Evolutionary conservation across 2,113 vertebrate species (phyloP), one percentile per base, ranked within the genome.

Genomic region (Campylorhamphus procurvoides): DNA sequence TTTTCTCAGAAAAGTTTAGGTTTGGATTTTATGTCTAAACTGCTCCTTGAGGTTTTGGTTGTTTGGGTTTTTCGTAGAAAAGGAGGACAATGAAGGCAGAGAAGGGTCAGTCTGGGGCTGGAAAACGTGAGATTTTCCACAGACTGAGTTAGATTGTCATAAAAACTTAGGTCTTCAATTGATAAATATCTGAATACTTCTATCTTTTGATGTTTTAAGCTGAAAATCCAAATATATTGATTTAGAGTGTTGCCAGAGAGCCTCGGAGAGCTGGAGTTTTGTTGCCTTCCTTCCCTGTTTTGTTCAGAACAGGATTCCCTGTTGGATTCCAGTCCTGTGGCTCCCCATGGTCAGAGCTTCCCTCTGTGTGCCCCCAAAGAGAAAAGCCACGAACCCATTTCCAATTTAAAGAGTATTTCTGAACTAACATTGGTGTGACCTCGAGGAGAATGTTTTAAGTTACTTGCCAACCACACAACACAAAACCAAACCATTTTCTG

Each of bases 381-480:
- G 56, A 49, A 59, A 90, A 93, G 10, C 19, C 49, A 12, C 7
- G 12, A 82, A 53, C 22, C 9, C 6, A 49, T 73, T 85, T 68
- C 49, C 87, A 64, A 14, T 3, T 55, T n/a, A 23, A 19, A 7
- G 4, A 15, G 0, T 22, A 64, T 58, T 71, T 77, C 46, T 73
- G 74, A 69, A 10, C 62, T 52, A 68, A 20, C 40, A 2, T 23
- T 27, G 10, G n/a, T 58, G 8, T 68, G 24, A 29, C 19, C 59
- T 53, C 86, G 62, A 0, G 40, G 22, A 76, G 67, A 73, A 58
- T 0, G 0, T 60, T 50, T 78, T 3, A 31, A 25, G 10, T 5
- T 1, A 17, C 49, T 77, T 73, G 18, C 23, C 2, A 5, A 42
- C 44, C 20, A 46, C 46, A 20, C 46, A 20, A 19, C 59, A 35